A percentile compares a stretch with the other conserved stretches of the same genome.
Evolutionary conservation across 1,140 invertebrate species (phyloP).

Genomic region (Mactra quadrangularis): DNA sequence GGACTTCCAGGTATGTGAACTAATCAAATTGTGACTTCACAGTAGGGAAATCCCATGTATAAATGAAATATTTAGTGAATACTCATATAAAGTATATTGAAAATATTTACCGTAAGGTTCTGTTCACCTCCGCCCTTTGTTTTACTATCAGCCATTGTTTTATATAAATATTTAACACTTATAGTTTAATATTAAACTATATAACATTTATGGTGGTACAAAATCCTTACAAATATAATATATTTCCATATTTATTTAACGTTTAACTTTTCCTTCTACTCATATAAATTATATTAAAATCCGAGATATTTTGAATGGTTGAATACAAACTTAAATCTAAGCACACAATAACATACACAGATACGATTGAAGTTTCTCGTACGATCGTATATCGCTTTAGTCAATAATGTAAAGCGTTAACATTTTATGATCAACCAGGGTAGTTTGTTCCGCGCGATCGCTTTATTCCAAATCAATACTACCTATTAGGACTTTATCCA

Average conservation of each 20-base stretch:
- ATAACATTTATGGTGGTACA: slow-evolving; percentile 6
- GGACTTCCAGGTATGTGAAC: too few species aligned
- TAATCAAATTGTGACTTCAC: too few species aligned
- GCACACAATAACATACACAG: neutral
- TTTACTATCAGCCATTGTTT: slow-evolving; percentile 67
- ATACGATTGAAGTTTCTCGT: neutral
- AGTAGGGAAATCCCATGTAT: too few species aligned
- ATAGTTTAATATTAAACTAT: neutral
- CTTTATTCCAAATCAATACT: slow-evolving; percentile 42
- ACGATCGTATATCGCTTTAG: neutral
- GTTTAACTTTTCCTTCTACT: neutral
- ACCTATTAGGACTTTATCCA: slow-evolving; percentile 39
- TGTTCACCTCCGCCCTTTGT: slow-evolving; percentile 76
- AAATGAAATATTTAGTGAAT: too few species aligned
- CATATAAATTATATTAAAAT: neutral
- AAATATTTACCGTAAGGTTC: slow-evolving; percentile 69
- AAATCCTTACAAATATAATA: slow-evolving; percentile 5
- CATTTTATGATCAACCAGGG: slow-evolving; percentile 37
- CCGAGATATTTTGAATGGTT: too few species aligned
- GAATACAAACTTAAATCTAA: neutral
- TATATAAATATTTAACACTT: neutral
- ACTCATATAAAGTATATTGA: too few species aligned
- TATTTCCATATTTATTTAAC: slow-evolving; percentile 13
- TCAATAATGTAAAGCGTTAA: slow-evolving; percentile 14
- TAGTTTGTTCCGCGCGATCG: slow-evolving; percentile 20